Base-by-base conservation (phyloP, 1,140 invertebrate genomes). In the Solenopsis invicta region DNA sequence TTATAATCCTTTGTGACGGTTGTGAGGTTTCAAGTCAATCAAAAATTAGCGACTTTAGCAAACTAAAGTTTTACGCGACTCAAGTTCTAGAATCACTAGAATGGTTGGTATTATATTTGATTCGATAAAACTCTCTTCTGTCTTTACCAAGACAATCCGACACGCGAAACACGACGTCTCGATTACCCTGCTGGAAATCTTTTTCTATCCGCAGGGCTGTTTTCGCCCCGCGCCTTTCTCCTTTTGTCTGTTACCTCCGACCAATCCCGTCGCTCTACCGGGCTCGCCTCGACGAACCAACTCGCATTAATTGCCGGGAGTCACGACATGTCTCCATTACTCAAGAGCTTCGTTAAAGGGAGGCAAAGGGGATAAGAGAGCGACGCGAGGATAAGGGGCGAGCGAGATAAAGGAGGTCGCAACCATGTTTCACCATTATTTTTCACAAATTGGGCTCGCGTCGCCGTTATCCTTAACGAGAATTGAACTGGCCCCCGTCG, bases 311-410 rank as follows among this genome's bases (percentile, higher is more conserved):
- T 92, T 91, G 91, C 78, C 52, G 52, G 50, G 37, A 84, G 82
- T 91, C 91, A 92, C 89, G 91, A 87, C 91, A 91, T 87, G 91
- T 92, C 90, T 89, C 88, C 89, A 91, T 92, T 91, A 91, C 89
- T 92, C 87, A 89, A 86, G 84, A 76, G 85, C 88, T 91, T 89
- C 82, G 90, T 92, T 84, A 85, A 85, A 80, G 80, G 77, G 77
- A 87, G 76, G 74, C 71, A n/a, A 88, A 69, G 77, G 82, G 87
- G 67, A 85, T 89, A 80, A 78, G 66, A 66, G 76, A 61, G 18
- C 48, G 34, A 56, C 59, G 45, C 34, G 45, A 52, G 72, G 81
- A 67, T 52, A 85, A 88, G 61, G 54, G 61, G 3, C 34, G 56
- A 41, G 16, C 12, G 12, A 52, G 74, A 66, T 62, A 82, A 67